phyloP scores from a whole-genome alignment of 2,797 vertebrate genomes.

The Pantherophis vulpinus region DNA sequence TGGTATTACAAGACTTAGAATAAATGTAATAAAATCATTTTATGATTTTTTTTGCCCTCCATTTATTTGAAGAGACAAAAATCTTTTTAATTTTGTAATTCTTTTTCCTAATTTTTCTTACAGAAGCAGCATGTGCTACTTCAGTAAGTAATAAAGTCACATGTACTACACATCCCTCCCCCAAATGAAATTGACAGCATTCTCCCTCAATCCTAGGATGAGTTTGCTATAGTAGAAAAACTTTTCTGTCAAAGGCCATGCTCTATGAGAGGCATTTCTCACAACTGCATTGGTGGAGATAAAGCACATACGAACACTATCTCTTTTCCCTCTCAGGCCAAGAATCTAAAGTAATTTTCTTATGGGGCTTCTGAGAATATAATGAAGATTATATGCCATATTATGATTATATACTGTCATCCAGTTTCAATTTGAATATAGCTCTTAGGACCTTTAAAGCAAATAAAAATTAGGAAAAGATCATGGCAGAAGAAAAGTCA shows the following conservation, averaged over 20 bases:
- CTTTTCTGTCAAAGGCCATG: background rate
- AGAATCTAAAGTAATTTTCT: background rate
- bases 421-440: too few species aligned
- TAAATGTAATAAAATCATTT: background rate
- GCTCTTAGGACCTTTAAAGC: background rate
- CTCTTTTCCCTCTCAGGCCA: background rate
- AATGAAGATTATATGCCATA: background rate
- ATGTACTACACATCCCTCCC: background rate
- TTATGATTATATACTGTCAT: too few species aligned
- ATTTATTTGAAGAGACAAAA: background rate
- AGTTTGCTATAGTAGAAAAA: background rate
- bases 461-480: background rate
- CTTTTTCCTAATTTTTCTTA: background rate
- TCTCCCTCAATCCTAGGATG: background rate
- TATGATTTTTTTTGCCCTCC: too few species aligned
- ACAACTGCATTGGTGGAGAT: background rate
- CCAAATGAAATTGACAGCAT: background rate
- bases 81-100: background rate
- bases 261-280: background rate
- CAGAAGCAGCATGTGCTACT: background rate
- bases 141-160: background rate
- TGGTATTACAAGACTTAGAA: background rate
- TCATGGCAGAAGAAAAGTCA: background rate
- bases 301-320: too few species aligned
- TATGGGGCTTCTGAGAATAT: background rate